Evolutionary conservation across 2,797 vertebrate species (phyloP).

Genomic region (Darevskia mixta): DNA sequence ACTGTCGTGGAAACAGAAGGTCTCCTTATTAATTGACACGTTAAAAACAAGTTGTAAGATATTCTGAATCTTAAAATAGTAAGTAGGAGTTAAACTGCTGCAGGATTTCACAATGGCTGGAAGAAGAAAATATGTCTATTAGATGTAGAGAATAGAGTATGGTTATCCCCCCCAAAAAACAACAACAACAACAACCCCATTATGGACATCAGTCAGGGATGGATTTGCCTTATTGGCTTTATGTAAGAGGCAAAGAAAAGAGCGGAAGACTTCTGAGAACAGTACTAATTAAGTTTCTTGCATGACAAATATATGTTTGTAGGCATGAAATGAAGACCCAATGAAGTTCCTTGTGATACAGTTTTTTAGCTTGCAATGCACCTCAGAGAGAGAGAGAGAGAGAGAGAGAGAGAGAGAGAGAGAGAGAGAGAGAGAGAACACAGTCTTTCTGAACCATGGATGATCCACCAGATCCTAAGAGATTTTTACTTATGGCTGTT

Average conservation of each 20-base stretch:
- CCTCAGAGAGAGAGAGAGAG: no score
- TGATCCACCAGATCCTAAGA: no score
- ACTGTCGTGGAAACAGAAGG: not conserved
- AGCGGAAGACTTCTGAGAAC: not conserved
- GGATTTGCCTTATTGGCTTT: not conserved
- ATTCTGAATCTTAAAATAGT: constrained; percentile 29
- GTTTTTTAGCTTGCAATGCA: not conserved
- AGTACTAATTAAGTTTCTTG: not conserved
- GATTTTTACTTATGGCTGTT: not conserved
- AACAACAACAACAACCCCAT: accelerated
- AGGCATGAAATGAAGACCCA: not conserved
- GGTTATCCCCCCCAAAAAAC: not conserved
- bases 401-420: no score
- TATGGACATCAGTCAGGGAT: not conserved
- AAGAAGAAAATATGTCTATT: constrained; percentile 45
- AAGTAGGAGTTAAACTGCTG: constrained; percentile 41
- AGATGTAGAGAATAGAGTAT: constrained; percentile 43
- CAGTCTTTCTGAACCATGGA: not conserved
- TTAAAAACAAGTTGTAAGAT: not conserved
- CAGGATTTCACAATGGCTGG: constrained; percentile 31
- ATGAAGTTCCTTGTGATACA: not conserved
- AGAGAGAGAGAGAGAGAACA: not conserved
- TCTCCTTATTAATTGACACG: not conserved
- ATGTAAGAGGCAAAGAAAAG: no score
- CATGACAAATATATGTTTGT: not conserved